A percentile compares a stretch with the other conserved stretches of the same genome.
phyloP scores from a whole-genome alignment of 1,140 invertebrate genomes.

The Atta cephalotes region DNA sequence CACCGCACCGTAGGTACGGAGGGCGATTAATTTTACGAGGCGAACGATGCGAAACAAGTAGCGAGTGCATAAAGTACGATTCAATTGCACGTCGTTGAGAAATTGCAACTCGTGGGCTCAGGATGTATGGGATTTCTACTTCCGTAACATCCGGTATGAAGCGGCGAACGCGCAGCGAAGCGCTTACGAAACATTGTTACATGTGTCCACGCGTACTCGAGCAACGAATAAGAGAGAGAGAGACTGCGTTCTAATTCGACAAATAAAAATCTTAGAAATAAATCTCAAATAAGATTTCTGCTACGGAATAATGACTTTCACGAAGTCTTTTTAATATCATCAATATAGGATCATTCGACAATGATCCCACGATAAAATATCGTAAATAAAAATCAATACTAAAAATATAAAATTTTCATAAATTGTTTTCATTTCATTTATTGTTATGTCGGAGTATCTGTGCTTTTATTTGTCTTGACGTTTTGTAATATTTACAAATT shows the following conservation, averaged over 20 bases:
- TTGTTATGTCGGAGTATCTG: too few relatives aligned
- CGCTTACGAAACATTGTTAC: conserved; percentile 8
- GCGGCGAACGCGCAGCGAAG: conserved; percentile 16
- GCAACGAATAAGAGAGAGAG: not conserved
- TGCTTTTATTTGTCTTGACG: too few relatives aligned
- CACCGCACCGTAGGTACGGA: not conserved
- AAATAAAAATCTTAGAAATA: not conserved
- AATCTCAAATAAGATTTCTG: not conserved
- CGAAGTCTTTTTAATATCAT: not conserved
- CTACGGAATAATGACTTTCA: not conserved
- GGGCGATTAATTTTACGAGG: conserved; percentile 43
- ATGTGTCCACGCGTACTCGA: not conserved
- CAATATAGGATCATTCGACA: not conserved
- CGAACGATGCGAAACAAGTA: not conserved
- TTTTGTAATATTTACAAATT: too few relatives aligned
- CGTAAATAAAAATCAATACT: too few relatives aligned
- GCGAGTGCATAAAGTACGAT: conserved; percentile 42
- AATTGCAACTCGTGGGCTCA: not conserved
- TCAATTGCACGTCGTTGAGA: conserved; percentile 43
- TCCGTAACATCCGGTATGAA: conserved; percentile 36
- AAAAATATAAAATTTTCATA: too few relatives aligned
- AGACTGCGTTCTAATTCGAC: not conserved
- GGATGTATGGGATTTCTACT: conserved; percentile 50
- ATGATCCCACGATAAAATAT: not conserved
- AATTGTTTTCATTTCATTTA: too few relatives aligned